phyloP scores from a whole-genome alignment of 2,113 vertebrate species.

The Corythornis cristatus region DNA sequence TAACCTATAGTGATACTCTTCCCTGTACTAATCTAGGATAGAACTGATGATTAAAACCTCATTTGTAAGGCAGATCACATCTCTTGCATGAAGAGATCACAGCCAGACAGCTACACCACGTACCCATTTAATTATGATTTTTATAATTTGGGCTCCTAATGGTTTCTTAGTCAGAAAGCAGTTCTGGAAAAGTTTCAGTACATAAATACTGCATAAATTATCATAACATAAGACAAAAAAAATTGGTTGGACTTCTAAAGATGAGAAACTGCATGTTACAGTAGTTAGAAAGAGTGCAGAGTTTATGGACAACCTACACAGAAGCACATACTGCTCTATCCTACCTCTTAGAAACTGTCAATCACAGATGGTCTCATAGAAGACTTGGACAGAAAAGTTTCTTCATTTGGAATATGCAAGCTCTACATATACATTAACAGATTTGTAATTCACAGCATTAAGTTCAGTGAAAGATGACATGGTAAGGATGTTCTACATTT shows the following conservation, averaged over 20 bases:
- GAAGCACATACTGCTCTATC: conserved; percentile 9
- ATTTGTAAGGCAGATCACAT: background rate
- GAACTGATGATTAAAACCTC: background rate
- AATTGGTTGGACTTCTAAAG: conserved; percentile 2
- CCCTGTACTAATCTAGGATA: background rate
- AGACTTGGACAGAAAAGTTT: conserved; percentile 56
- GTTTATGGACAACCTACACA: conserved; percentile 12
- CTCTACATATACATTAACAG: conserved; percentile 45
- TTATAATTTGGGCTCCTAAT: conserved; percentile 58
- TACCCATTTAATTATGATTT: conserved; percentile 48
- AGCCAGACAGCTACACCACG: conserved; percentile 18
- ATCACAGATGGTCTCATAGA: conserved; percentile 55
- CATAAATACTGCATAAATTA: conserved; percentile 69
- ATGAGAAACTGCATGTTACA: conserved; percentile 36
- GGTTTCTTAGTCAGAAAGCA: conserved; percentile 62
- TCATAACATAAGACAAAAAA: conserved; percentile 45
- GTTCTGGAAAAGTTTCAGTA: conserved; percentile 43
- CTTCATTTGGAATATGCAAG: conserved; percentile 52
- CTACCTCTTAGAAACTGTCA: conserved; percentile 31
- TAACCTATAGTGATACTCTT: background rate
- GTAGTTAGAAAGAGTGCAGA: background rate
- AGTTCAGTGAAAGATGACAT: conserved; percentile 32
- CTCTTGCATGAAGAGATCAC: background rate
- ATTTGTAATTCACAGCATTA: conserved; percentile 49
- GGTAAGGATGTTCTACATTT: conserved; percentile 54